These are phyloP conservation scores for Brachyrhaphis roseni DNA, from an alignment of 2,797 vertebrate genomes.

Conservation along the genomic window DNA sequence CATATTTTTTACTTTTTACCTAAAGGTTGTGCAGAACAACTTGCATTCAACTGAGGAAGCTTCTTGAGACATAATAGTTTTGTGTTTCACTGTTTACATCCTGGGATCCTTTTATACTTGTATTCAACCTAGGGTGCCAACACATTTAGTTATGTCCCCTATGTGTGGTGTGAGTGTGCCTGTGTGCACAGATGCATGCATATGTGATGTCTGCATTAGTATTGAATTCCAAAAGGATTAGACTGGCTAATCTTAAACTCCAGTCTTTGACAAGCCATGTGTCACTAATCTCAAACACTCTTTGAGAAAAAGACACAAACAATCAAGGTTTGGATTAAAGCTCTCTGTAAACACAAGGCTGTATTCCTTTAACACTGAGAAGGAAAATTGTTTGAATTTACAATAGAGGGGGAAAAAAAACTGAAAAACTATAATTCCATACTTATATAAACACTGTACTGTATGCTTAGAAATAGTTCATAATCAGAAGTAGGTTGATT, in stretches of 20 bases:
- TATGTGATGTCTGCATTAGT: constrained; percentile 76
- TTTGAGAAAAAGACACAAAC: constrained; percentile 69
- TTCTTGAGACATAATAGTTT: neutral
- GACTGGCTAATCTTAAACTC: constrained; percentile 74
- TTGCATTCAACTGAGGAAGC: neutral
- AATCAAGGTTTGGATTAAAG: constrained; percentile 67
- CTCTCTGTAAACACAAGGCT: constrained; percentile 32
- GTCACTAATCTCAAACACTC: constrained; percentile 78
- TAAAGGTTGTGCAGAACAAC: neutral
- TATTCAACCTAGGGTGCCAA: neutral
- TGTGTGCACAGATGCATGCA: constrained; percentile 36
- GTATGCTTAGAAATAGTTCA: neutral
- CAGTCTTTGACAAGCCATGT: constrained; percentile 78
- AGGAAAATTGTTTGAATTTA: constrained; percentile 10
- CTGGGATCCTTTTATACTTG: neutral
- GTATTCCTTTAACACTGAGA: constrained; percentile 41
- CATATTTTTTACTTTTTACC: neutral
- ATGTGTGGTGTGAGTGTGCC: constrained; percentile 13
- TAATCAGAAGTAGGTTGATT: constrained; percentile 16
- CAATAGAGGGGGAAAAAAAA: constrained; percentile 14
- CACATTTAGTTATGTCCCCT: neutral
- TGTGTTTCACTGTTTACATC: neutral
- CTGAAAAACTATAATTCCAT: neutral
- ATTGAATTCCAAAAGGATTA: constrained; percentile 73
- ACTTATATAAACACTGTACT: neutral